Percentiles rank a stretch among this genome's conserved stretches.
Conservation (phyloP, 2,888 invertebrate genomes). For the Polyommatus icarus region DNA sequence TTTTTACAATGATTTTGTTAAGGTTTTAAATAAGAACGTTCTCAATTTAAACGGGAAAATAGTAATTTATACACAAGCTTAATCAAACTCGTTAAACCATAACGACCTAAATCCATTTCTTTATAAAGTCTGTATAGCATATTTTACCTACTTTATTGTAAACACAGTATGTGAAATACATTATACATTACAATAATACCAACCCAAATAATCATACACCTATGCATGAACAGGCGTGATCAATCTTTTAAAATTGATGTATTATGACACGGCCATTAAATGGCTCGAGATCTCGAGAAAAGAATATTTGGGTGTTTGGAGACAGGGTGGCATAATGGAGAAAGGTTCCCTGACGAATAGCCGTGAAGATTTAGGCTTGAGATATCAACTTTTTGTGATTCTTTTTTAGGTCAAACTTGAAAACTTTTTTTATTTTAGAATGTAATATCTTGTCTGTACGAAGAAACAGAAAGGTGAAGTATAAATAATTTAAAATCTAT, state of each 20-base stretch:
- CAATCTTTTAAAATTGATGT: constrained; percentile 26
- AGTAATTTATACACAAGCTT: too few relatives aligned
- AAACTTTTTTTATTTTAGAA: not conserved
- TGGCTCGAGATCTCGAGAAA: constrained; percentile 18
- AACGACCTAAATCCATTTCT: too few relatives aligned
- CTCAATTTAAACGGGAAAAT: too few relatives aligned
- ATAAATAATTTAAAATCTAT: too few relatives aligned
- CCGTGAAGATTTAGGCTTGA: constrained; percentile 1
- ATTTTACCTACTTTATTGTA: not conserved
- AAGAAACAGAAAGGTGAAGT: too few relatives aligned
- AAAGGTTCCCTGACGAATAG: constrained; percentile 4
- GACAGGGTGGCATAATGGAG: constrained; percentile 22
- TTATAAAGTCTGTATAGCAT: too few relatives aligned
- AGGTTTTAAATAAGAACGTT: too few relatives aligned
- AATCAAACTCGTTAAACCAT: too few relatives aligned
- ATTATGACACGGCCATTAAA: constrained; percentile 18
- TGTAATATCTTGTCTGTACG: too few relatives aligned
- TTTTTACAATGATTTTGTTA: too few relatives aligned
- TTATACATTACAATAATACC: not conserved
- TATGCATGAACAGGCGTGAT: not conserved
- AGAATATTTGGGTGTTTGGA: constrained; percentile 19
- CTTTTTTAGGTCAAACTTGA: not conserved
- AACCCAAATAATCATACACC: not conserved
- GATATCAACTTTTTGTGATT: not conserved
- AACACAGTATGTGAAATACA: not conserved